A percentile compares a stretch with the other conserved stretches of the same genome.
Conservation (phyloP, 2,797 vertebrate species). For the Tachyglossus aculeatus region DNA sequence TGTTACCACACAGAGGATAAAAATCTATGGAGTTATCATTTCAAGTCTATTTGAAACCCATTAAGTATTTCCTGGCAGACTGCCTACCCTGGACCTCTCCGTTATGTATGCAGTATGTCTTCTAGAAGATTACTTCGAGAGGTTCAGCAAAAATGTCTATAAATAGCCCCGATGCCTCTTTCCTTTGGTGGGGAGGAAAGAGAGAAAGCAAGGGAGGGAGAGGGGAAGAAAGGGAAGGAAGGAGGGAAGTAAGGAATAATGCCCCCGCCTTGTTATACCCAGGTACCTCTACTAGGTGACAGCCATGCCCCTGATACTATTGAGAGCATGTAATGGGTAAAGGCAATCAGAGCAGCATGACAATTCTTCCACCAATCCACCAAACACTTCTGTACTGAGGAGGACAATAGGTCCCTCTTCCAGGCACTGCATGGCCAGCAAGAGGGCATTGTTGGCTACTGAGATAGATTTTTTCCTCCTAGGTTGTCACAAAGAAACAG, state of each 20-base stretch:
- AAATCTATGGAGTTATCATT: neutral
- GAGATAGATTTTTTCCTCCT: too few species aligned
- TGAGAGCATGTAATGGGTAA: neutral
- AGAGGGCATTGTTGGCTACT: too few species aligned
- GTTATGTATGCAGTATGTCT: neutral
- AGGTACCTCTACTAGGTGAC: too few species aligned
- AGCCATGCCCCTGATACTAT: neutral
- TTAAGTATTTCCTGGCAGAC: neutral
- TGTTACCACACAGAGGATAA: neutral
- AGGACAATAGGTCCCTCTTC: too few species aligned
- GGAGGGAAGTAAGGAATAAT: too few species aligned
- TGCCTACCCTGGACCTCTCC: neutral
- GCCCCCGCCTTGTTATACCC: neutral
- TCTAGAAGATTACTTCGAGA: neutral
- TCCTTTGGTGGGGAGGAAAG: neutral
- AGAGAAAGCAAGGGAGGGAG: neutral
- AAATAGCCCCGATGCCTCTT: neutral
- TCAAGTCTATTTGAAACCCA: neutral
- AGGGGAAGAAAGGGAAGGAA: neutral
- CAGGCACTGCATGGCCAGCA: too few species aligned
- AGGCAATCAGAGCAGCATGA: neutral
- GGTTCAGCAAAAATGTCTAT: too few species aligned
- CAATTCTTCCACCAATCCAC: too few species aligned
- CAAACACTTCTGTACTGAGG: too few species aligned
- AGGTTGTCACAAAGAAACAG: too few species aligned